A percentile compares a stretch with the other conserved stretches of the same genome.
These are phyloP conservation scores for Grammomys dolichurus DNA, from an alignment of 2,113 vertebrate genomes.

Conservation along the genomic window DNA sequence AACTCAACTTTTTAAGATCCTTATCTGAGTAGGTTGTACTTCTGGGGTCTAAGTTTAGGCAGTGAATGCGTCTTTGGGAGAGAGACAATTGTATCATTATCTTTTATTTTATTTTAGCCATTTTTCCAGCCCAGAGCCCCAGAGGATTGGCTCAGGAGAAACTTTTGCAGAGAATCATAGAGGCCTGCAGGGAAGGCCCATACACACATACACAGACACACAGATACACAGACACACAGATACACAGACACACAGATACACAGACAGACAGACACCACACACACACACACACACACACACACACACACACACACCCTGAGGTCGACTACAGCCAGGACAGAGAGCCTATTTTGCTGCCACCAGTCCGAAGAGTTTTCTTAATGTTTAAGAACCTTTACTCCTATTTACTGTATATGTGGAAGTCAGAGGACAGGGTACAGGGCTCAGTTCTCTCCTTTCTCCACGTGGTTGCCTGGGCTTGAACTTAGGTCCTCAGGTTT, in stretches of 20 bases:
- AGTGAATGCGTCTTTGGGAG: neutral
- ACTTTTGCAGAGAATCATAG: neutral
- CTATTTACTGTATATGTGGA: neutral
- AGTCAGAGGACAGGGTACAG: neutral
- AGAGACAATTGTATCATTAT: neutral
- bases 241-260: rapidly evolving
- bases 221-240: neutral
- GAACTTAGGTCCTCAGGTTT: neutral
- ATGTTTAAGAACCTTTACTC: neutral
- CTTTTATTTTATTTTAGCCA: neutral
- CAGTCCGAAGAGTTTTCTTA: neutral
- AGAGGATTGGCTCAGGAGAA: neutral
- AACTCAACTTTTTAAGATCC: neutral
- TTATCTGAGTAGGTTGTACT: neutral
- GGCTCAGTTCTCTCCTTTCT: neutral
- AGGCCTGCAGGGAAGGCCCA: neutral
- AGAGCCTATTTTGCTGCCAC: neutral
- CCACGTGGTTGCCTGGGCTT: neutral
- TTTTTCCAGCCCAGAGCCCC: neutral
- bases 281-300: too few species aligned
- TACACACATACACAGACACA: neutral
- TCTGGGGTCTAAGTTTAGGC: neutral
- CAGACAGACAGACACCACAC: too few species aligned
- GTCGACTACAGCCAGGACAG: neutral
- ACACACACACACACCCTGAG: too few species aligned